Evolutionary conservation across 2,113 vertebrate species (phyloP).

Genomic region (Lampris incognitus): DNA sequence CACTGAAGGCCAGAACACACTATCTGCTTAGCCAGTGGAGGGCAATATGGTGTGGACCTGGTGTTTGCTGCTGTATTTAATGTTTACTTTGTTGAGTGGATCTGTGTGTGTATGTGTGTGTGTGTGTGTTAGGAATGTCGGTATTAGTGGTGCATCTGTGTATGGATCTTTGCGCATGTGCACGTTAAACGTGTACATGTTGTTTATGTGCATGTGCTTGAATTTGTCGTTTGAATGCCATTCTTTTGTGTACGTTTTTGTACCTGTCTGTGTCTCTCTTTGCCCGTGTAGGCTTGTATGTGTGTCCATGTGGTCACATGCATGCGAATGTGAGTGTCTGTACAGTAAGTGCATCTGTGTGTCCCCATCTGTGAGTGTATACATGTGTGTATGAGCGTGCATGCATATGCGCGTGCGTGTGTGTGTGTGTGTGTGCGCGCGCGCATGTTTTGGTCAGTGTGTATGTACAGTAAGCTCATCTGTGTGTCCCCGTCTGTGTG

Average conservation of each 20-base stretch:
- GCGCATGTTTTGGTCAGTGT: neutral
- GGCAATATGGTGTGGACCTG: constrained; percentile 18
- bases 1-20: constrained; percentile 45
- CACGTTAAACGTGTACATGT: neutral
- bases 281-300: too few species aligned
- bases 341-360: too few species aligned
- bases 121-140: neutral
- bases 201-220: neutral
- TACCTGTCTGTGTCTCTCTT: too few species aligned
- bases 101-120: neutral
- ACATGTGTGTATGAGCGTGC: too few species aligned
- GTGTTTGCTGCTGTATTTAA: constrained; percentile 46
- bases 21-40: constrained; percentile 26
- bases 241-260: too few species aligned
- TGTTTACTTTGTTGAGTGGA: neutral
- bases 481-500: neutral
- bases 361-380: too few species aligned
- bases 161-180: neutral
- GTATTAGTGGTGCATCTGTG: neutral
- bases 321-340: too few species aligned
- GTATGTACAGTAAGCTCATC: neutral
- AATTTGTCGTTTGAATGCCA: too few species aligned
- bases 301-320: too few species aligned
- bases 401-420: too few species aligned
- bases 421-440: too few species aligned